phyloP scores from a whole-genome alignment of 2,797 vertebrate species.

The Crypturellus tataupa region DNA sequence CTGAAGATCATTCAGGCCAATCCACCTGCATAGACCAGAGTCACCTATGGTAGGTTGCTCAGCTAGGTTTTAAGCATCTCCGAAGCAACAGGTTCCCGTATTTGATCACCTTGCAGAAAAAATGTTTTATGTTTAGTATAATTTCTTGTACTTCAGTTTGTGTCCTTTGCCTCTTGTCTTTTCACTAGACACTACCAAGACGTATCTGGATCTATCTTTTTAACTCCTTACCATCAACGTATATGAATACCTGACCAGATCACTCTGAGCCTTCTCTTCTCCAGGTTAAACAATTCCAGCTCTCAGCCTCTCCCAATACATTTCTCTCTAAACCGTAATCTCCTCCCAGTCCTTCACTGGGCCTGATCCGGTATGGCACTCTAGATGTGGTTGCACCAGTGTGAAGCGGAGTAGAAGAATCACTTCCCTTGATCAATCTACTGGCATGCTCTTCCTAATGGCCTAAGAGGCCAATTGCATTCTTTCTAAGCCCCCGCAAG shows the following conservation, averaged over 20 bases:
- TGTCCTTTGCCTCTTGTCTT: not conserved
- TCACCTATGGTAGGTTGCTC: not conserved
- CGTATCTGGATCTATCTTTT: not conserved
- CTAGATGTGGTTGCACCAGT: accelerated
- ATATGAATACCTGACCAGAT: not conserved
- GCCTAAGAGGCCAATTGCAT: not conserved
- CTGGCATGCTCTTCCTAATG: not conserved
- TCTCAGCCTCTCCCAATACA: not conserved
- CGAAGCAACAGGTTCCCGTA: not conserved
- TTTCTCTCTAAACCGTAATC: not conserved
- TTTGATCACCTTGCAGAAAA: not conserved
- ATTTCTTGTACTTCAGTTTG: not conserved
- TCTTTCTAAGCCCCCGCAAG: not conserved
- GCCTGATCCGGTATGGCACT: not conserved
- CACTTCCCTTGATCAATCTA: not conserved
- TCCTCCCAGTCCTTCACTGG: not conserved
- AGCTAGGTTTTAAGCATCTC: not conserved
- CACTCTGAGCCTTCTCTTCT: not conserved
- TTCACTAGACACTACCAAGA: not conserved
- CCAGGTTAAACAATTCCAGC: not conserved
- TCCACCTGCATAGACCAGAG: not conserved
- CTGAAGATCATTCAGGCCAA: not conserved
- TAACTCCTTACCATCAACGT: not conserved
- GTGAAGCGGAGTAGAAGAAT: not conserved
- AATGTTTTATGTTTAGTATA: accelerated